phyloP scores from a whole-genome alignment of 2,888 invertebrate species.

The Nycteola revayana region DNA sequence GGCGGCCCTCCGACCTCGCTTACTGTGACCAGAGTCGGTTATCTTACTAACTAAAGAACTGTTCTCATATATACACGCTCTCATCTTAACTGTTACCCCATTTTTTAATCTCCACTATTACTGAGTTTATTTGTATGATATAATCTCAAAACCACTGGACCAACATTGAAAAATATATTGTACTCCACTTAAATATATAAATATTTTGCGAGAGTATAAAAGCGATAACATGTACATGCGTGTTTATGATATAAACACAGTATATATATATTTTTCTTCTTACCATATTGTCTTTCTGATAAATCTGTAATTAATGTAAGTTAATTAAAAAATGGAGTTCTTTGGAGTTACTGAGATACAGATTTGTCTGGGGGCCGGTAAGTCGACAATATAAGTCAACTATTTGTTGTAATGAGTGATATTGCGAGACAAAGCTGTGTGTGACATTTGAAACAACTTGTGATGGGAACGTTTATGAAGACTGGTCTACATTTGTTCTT shows the following conservation, averaged over 20 bases:
- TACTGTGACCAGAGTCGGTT: conserved; percentile 66
- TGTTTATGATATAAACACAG: conserved; percentile 4
- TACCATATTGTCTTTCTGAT: conserved; percentile 21
- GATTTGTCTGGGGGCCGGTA: conserved; percentile 16
- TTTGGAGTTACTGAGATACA: conserved; percentile 30
- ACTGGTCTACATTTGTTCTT: no score
- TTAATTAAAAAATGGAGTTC: conserved; percentile 36
- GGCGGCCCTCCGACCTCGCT: conserved; percentile 72
- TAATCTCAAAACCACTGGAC: background rate
- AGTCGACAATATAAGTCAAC: conserved; percentile 22
- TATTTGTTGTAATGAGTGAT: conserved; percentile 22
- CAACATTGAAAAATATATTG: background rate
- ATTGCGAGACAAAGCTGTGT: conserved; percentile 7
- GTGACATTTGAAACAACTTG: conserved; percentile 2
- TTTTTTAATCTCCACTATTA: conserved; percentile 25
- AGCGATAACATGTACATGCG: no score
- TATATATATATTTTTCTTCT: conserved; percentile 11
- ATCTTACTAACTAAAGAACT: conserved; percentile 46
- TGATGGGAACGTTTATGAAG: no score
- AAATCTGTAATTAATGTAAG: conserved; percentile 4
- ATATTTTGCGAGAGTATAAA: no score
- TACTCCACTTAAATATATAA: no score
- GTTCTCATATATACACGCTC: conserved; percentile 29
- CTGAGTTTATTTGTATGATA: conserved; percentile 1
- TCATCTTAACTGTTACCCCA: conserved; percentile 25